Evolutionary conservation across 2,797 vertebrate species (phyloP).

Genomic region (Poecilia picta): DNA sequence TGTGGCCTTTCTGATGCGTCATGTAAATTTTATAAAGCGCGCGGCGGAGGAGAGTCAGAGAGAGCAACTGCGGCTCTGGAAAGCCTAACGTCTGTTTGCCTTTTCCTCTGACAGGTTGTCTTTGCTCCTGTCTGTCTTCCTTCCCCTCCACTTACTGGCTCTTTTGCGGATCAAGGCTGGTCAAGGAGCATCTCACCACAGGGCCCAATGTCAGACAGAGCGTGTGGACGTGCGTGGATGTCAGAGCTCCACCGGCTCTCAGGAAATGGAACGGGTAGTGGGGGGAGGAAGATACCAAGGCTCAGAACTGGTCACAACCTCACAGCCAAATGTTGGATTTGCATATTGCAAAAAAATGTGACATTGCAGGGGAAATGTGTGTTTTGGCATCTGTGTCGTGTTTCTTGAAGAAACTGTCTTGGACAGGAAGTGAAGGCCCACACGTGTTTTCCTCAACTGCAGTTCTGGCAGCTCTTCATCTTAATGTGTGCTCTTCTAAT

Average conservation of each 20-base stretch:
- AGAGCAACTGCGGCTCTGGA: conserved; percentile 71
- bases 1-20: conserved; percentile 84
- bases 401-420: conserved; percentile 35
- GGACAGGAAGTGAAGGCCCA: conserved; percentile 52
- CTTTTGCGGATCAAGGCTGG: conserved; percentile 78
- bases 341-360: conserved; percentile 40
- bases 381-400: conserved; percentile 28
- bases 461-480: conserved; percentile 73
- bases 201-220: conserved; percentile 69
- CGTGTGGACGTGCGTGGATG: conserved; percentile 59
- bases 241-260: conserved; percentile 47
- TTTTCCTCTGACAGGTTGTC: conserved; percentile 81
- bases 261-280: conserved; percentile 21
- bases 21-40: conserved; percentile 84
- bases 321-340: conserved; percentile 35
- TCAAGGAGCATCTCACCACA: conserved; percentile 75
- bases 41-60: conserved; percentile 62
- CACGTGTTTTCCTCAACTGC: conserved; percentile 72
- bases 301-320: conserved; percentile 37
- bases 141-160: conserved; percentile 80
- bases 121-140: conserved; percentile 80
- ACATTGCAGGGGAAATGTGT: conserved; percentile 26
- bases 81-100: conserved; percentile 82
- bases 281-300: conserved; percentile 24
- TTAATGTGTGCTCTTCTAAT: conserved; percentile 81